Conservation (phyloP, 2,113 vertebrate genomes). For the Zapus hudsonius region DNA sequence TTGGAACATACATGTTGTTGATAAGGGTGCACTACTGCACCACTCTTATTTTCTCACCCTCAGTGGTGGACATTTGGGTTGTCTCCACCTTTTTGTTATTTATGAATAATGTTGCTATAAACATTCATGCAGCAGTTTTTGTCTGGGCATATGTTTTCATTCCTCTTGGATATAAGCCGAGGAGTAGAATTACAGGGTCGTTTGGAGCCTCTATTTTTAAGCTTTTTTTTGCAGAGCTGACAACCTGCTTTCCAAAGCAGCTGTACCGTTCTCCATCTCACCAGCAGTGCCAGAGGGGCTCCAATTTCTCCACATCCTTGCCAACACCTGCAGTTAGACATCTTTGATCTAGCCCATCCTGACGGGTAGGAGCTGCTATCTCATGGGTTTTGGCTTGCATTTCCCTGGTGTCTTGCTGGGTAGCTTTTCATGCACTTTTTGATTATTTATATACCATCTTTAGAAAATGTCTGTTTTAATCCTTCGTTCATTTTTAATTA, state of each 20-base stretch:
- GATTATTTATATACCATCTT: neutral
- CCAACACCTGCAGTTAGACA: neutral
- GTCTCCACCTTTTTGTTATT: neutral
- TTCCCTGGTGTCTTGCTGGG: neutral
- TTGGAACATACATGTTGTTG: neutral
- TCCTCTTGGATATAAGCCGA: neutral
- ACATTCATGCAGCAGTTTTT: neutral
- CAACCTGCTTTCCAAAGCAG: conserved; percentile 10
- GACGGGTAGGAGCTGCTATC: neutral
- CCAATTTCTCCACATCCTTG: neutral
- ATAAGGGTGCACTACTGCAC: neutral
- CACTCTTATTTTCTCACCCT: neutral
- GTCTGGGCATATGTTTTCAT: neutral
- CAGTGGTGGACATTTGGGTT: neutral
- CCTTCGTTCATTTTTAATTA: neutral
- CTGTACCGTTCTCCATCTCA: neutral
- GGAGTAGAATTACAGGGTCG: neutral
- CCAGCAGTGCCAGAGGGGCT: neutral
- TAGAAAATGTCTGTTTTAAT: neutral
- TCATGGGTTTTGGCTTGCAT: conserved; percentile 16
- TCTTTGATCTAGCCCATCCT: neutral
- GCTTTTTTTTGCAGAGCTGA: neutral
- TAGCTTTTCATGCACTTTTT: neutral
- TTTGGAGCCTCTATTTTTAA: neutral
- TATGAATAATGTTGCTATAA: neutral